Conservation (phyloP, 2,113 vertebrate genomes). For the Bettongia penicillata region DNA sequence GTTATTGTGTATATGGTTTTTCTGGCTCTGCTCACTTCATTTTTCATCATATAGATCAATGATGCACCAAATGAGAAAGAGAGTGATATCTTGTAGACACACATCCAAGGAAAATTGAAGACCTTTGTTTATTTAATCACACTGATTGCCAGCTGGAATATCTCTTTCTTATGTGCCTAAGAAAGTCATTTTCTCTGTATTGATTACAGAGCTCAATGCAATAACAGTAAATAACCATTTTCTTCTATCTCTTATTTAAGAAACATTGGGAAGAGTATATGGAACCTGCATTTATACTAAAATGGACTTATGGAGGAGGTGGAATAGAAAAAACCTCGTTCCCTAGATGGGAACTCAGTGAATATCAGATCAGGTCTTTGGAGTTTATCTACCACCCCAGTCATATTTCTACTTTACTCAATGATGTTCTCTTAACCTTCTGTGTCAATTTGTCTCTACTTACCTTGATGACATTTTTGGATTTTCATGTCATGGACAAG, state of each 20-base stretch:
- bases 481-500: background rate
- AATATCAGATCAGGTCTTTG: background rate
- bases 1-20: background rate
- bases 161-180: background rate
- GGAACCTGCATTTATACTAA: background rate
- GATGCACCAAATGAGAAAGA: background rate
- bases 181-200: background rate
- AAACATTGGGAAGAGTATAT: background rate
- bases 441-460: background rate
- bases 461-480: background rate
- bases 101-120: background rate
- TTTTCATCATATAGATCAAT: background rate
- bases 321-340: background rate
- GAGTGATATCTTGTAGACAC: background rate
- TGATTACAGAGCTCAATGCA: background rate
- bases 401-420: background rate
- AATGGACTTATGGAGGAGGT: background rate
- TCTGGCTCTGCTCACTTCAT: background rate
- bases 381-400: background rate
- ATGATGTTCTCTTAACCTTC: background rate
- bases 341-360: background rate
- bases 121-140: background rate
- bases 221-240: background rate
- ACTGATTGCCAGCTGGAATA: background rate
- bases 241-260: background rate